These are phyloP conservation scores for Leptoclinus maculatus DNA, from an alignment of 2,797 vertebrate genomes.

Conservation along the genomic window DNA sequence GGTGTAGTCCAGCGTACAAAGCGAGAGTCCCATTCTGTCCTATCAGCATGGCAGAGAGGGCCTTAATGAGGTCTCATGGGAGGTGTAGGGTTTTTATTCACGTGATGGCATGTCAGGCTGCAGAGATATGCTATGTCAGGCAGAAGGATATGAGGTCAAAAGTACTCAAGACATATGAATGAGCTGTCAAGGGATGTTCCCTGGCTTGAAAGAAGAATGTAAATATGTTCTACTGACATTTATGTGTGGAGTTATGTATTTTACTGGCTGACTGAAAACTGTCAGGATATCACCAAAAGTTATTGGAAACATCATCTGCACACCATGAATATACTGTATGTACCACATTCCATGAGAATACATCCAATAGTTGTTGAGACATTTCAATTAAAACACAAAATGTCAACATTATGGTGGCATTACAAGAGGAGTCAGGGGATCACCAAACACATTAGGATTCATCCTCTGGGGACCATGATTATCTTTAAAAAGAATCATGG, in stretches of 20 bases:
- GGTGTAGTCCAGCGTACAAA: constrained; percentile 33
- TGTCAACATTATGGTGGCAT: not conserved
- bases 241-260: not conserved
- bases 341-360: not conserved
- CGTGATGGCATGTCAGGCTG: constrained; percentile 53
- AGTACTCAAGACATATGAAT: constrained; percentile 8
- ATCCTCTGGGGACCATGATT: not conserved
- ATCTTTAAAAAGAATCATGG: not conserved
- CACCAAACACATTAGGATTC: not conserved
- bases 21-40: constrained; percentile 59
- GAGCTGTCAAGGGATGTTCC: constrained; percentile 11
- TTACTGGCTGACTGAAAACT: not conserved
- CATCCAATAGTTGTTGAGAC: not conserved
- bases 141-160: constrained; percentile 20
- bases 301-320: not conserved
- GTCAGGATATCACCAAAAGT: not conserved
- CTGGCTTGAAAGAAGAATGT: not conserved
- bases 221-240: not conserved
- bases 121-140: constrained; percentile 45
- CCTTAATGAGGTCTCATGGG: constrained; percentile 71
- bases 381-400: not conserved
- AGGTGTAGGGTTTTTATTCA: constrained; percentile 61
- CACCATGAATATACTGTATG: too few relatives aligned
- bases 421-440: not conserved
- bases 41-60: constrained; percentile 23